These are phyloP conservation scores for Aporophyla lueneburgensis DNA, from an alignment of 2,888 invertebrate species.

Conservation along the genomic window DNA sequence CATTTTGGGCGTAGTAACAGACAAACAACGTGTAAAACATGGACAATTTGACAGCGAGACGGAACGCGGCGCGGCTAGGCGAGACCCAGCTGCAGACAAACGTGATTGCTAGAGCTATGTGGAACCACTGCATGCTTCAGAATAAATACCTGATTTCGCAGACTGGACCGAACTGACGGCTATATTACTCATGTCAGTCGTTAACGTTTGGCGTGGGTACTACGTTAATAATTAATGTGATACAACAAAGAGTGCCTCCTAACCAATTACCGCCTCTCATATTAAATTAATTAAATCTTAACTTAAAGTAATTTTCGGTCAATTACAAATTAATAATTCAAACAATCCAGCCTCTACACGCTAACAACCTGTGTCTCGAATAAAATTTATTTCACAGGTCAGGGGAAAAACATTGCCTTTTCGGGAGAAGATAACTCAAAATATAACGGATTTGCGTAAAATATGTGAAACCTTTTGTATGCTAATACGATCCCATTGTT, in stretches of 20 bases:
- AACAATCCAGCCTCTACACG: conserved; percentile 70
- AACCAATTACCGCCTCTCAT: background rate
- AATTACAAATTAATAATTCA: conserved; percentile 75
- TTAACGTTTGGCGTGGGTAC: background rate
- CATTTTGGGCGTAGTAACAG: conserved; percentile 41
- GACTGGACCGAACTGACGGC: conserved; percentile 43
- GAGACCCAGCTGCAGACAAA: conserved; percentile 68
- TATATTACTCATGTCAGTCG: conserved; percentile 10
- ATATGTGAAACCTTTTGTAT: conserved; percentile 91
- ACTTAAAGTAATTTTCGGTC: conserved; percentile 46
- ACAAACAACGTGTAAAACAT: conserved; percentile 65
- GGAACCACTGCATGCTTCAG: conserved; percentile 58
- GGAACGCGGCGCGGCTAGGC: conserved; percentile 59
- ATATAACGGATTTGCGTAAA: conserved; percentile 90
- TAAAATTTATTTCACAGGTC: conserved; percentile 86
- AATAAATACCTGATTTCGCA: conserved; percentile 60
- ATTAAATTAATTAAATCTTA: conserved; percentile 35
- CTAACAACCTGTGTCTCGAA: conserved; percentile 76
- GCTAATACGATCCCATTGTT: conserved; percentile 90
- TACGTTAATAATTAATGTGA: conserved; percentile 1
- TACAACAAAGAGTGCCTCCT: conserved; percentile 2
- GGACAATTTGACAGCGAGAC: conserved; percentile 66
- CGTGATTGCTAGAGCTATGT: conserved; percentile 68
- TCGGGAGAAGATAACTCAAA: conserved; percentile 88
- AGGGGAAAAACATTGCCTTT: conserved; percentile 84